phyloP scores from a whole-genome alignment of 2,888 invertebrate species.

The Rhogogaster chlorosoma region DNA sequence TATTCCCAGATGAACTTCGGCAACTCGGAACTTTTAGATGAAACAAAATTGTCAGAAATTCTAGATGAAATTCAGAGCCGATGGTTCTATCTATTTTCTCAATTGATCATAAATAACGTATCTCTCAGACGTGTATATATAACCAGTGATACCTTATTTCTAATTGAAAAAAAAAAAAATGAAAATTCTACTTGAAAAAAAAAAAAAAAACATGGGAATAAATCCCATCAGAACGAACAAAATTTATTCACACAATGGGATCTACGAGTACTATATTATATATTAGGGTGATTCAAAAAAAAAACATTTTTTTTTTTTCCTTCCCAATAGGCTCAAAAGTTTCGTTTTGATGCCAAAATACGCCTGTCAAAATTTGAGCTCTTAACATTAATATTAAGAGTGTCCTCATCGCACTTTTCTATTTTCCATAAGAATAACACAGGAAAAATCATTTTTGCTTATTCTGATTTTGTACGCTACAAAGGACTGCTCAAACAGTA shows the following conservation, averaged over 20 bases:
- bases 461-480: too few relatives aligned
- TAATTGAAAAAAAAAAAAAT: not conserved
- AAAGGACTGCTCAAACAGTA: too few relatives aligned
- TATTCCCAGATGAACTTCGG: not conserved
- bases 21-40: not conserved
- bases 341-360: too few relatives aligned
- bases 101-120: not conserved
- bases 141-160: not conserved
- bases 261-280: not conserved
- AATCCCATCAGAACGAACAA: not conserved
- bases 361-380: too few relatives aligned
- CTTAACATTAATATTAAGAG: too few relatives aligned
- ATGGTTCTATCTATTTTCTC: not conserved
- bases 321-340: too few relatives aligned
- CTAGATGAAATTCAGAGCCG: not conserved
- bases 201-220: not conserved
- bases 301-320: too few relatives aligned
- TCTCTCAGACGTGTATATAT: not conserved
- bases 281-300: too few relatives aligned
- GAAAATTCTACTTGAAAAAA: too few relatives aligned
- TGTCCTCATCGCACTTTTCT: too few relatives aligned
- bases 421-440: too few relatives aligned
- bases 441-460: too few relatives aligned
- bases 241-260: not conserved
- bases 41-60: not conserved